Evolutionary conservation across 2,113 vertebrate genomes (phyloP).

Genomic region (Oenanthe oenanthe): DNA sequence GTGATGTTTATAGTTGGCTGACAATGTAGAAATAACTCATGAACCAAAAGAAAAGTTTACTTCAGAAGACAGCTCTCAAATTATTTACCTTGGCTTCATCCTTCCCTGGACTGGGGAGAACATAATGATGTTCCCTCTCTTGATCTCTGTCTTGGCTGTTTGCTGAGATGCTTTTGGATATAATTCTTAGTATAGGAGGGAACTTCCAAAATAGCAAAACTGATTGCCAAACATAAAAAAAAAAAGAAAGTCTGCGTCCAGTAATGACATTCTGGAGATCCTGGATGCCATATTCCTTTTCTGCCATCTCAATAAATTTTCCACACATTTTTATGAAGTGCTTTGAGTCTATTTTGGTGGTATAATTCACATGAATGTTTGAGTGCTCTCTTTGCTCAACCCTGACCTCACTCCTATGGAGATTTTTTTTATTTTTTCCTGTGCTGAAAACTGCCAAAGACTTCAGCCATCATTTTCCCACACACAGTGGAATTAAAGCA

Average conservation of each 20-base stretch:
- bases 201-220: conserved; percentile 4
- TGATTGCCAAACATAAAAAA: neutral
- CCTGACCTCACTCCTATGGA: neutral
- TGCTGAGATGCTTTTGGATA: conserved; percentile 41
- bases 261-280: neutral
- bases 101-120: neutral
- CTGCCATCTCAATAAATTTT: neutral
- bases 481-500: neutral
- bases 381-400: neutral
- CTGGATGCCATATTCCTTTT: neutral
- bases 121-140: neutral
- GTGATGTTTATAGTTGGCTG: conserved; percentile 5
- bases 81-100: conserved; percentile 59
- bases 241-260: neutral
- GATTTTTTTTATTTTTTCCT: neutral
- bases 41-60: conserved; percentile 33
- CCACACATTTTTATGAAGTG: neutral
- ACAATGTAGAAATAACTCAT: conserved; percentile 18
- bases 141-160: conserved; percentile 44
- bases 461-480: neutral
- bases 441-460: neutral
- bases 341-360: neutral
- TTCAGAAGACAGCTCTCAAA: neutral
- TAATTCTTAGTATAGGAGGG: neutral
- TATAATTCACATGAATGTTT: neutral